A percentile compares a stretch with the other conserved stretches of the same genome.
These are phyloP conservation scores for Microctenopoma stevenorrisi DNA, from an alignment of 2,797 vertebrate genomes.

Conservation along the genomic window DNA sequence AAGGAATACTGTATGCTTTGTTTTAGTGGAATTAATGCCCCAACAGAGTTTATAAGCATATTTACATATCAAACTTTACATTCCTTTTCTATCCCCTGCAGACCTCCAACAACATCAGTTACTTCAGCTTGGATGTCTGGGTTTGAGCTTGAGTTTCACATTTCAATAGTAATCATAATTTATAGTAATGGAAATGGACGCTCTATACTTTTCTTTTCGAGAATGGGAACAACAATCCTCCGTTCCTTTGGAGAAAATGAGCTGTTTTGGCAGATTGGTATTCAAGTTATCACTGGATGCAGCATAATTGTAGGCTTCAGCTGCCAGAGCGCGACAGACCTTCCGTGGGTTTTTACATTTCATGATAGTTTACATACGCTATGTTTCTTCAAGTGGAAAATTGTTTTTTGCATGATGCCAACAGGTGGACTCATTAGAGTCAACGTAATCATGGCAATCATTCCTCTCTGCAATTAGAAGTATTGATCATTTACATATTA, in stretches of 20 bases:
- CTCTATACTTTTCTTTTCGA: constrained; percentile 33
- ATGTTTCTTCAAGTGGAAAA: constrained; percentile 79
- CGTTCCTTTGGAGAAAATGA: constrained; percentile 35
- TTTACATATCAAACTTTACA: constrained; percentile 56
- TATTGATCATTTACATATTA: constrained; percentile 76
- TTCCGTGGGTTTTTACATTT: constrained; percentile 74
- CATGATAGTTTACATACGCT: constrained; percentile 72
- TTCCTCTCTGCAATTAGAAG: constrained; percentile 74
- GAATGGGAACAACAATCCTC: constrained; percentile 12
- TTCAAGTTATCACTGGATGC: constrained; percentile 62
- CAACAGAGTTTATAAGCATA: constrained; percentile 37
- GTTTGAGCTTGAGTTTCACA: constrained; percentile 36
- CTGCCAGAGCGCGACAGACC: constrained; percentile 68
- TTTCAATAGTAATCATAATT: constrained; percentile 28
- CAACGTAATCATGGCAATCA: constrained; percentile 75
- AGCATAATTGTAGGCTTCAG: constrained; percentile 77
- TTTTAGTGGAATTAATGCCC: constrained; percentile 49
- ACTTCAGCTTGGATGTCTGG: constrained; percentile 33
- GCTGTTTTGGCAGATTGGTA: constrained; percentile 64
- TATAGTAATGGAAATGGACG: constrained; percentile 22
- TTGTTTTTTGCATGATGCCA: constrained; percentile 77
- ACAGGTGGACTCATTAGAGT: constrained; percentile 81
- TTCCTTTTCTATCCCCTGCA: constrained; percentile 42
- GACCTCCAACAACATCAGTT: constrained; percentile 34
- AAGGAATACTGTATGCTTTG: constrained; percentile 48